Evolutionary conservation across 1,140 invertebrate species (phyloP), one percentile per base, ranked within the genome.

Genomic region (Solenopsis invicta): DNA sequence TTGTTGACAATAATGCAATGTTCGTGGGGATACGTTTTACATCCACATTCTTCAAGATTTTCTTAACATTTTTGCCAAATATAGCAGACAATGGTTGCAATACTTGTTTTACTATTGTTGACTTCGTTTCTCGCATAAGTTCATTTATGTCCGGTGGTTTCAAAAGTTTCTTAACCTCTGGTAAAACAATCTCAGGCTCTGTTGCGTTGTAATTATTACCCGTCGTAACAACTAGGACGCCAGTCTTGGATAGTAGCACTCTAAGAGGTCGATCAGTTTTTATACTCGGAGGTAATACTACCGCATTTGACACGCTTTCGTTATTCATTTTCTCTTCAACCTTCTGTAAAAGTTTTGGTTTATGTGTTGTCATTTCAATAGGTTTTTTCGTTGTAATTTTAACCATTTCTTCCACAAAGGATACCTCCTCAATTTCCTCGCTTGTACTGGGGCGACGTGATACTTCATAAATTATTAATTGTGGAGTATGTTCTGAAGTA

Each of bases 31-130:
- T 80, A 81, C 45, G 16, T n/a, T 48, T 34, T 9, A 13, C 18
- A 6, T 62, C 8, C 4, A 66, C 21, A 8, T 59, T 21, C 10
- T 84, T 76, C 21, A 89, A 0, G 13, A 89, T 89, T 21, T 85
- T 50, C 4, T 24, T 67, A 18, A 88, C 10, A 62, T 85, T 81
- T 4, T 62, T 80, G 0, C 90, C 91, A 45, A 88, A 85, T n/a
- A 87, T 88, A 0, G 6, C 4, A 12, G n/a, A 29, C 18, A 92
- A 18, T 4, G 76, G 87, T 24, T 56, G 34, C 29, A 87, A 80
- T 16, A 92, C 41, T 16, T 74, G 29, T 29, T 10, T 74, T 16
- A 48, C 56, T 50, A 92, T 74, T 34, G 84, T 13, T 37, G 29
- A 52, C 2, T 50, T 5, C 4, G 9, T 12, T 12, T 50, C 9